Evolutionary conservation across 1,140 invertebrate species (phyloP).

Genomic region (Acromyrmex echinatior): DNA sequence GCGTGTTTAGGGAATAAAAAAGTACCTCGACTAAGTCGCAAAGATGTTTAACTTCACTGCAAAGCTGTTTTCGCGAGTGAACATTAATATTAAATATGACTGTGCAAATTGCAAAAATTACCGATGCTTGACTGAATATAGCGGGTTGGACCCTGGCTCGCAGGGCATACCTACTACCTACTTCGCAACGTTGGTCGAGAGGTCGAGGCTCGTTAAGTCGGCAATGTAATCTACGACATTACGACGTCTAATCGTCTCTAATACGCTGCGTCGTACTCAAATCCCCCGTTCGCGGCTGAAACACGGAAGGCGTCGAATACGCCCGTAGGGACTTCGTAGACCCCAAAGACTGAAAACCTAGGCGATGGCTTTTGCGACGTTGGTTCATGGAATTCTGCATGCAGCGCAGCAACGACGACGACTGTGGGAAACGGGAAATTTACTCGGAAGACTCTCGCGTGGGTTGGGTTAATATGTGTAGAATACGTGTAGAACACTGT

Average conservation of each 20-base stretch:
- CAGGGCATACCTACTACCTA: constrained; percentile 29
- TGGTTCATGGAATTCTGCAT: constrained; percentile 35
- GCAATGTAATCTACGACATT: constrained; percentile 63
- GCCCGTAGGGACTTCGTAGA: constrained; percentile 22
- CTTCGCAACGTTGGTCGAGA: constrained; percentile 30
- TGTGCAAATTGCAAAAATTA: not conserved
- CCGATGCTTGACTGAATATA: not conserved
- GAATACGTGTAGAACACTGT: constrained; percentile 11
- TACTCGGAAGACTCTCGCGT: not conserved
- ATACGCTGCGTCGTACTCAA: constrained; percentile 45
- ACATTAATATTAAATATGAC: constrained; percentile 7
- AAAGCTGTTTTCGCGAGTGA: not conserved
- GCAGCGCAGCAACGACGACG: not conserved
- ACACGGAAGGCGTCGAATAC: constrained; percentile 51
- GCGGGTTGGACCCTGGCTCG: constrained; percentile 3
- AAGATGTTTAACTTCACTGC: not conserved
- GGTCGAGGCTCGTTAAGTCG: constrained; percentile 57
- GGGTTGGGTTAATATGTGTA: constrained; percentile 8
- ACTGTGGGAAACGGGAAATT: constrained; percentile 54
- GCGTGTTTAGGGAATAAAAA: not conserved
- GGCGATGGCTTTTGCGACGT: constrained; percentile 2
- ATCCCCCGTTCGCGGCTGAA: constrained; percentile 33
- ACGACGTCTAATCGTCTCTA: constrained; percentile 62
- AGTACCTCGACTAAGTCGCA: not conserved
- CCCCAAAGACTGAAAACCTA: constrained; percentile 48